Evolutionary conservation across 2,113 vertebrate species (phyloP), one percentile per base, ranked within the genome.

Genomic region (Neopipo cinnamomea): DNA sequence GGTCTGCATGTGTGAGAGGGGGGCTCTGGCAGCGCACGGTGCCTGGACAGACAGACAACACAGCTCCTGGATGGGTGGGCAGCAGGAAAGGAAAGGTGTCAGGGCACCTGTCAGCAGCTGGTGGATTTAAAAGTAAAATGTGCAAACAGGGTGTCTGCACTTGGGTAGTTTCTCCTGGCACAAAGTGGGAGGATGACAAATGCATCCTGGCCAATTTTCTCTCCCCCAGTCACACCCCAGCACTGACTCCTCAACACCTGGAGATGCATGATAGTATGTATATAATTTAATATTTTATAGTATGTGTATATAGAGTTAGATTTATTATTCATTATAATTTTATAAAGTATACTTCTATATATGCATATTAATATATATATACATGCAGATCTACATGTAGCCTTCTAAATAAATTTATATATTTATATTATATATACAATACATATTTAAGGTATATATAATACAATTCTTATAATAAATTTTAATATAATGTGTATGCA

Each of bases 1-100:
- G 15, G 52, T 14, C 56, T 42, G 35, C 0, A 4, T 0, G 0
- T 16, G 74, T n/a, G 61, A 74, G 49, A 9, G 22, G 16, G n/a
- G 47, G 37, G 20, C 24, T 56, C 12, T 9, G 20, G 47, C 37
- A 47, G 42, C 1, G 0, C 28, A 28, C 0, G 0, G 53, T 24
- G 5, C 14, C 63, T 42, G 50, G 73, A 75, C 46, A 46, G 63
- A 66, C 49, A n/a, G 77, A 27, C 27, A 41, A 80, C 28, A 41
- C 2, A 3, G 52, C 63, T 72, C 23, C 68, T 49, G 63, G n/a
- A 6, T 5, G 13, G 30, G n/a, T 15, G 12, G 68, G 22, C 10
- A 21, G 81, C 35, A 66, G 37, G 61, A 52, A 22, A 46, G 61
- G 14, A 22, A 6, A 83, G 37, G 28, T n/a, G 27, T 21, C 18